phyloP scores from a whole-genome alignment of 2,113 vertebrate species.

The Saimiri boliviensis region DNA sequence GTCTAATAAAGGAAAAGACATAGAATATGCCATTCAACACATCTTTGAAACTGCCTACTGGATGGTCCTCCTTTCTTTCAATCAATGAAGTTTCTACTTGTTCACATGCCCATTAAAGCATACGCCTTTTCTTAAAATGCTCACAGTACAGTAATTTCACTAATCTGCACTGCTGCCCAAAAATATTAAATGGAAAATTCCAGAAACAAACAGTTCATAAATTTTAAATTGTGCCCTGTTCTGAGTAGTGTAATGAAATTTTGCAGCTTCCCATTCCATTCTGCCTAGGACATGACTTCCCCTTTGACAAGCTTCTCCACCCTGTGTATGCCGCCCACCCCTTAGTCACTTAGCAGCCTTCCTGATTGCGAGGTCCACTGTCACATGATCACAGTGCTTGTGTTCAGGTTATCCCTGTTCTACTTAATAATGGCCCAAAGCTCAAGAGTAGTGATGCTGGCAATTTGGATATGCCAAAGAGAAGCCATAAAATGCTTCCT shows the following conservation, averaged over 20 bases:
- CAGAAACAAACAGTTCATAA: neutral
- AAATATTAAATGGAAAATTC: neutral
- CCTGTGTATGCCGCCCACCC: neutral
- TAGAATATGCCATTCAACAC: neutral
- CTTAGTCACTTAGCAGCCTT: neutral
- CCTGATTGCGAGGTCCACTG: neutral
- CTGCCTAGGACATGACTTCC: neutral
- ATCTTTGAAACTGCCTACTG: neutral
- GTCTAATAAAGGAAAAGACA: neutral
- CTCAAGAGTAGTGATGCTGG: too few relatives aligned
- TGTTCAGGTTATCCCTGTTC: neutral
- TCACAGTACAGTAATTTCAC: neutral
- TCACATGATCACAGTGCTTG: neutral
- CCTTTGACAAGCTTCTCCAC: neutral
- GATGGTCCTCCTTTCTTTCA: neutral
- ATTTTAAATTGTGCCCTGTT: neutral
- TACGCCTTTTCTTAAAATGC: neutral
- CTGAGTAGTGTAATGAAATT: neutral
- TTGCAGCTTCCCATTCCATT: neutral
- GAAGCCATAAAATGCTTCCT: too few relatives aligned
- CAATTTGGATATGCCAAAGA: too few relatives aligned
- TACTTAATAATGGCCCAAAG: neutral
- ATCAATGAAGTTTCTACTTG: neutral
- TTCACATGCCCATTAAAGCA: neutral
- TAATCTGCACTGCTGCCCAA: neutral